Conservation (phyloP, 2,888 invertebrate genomes). For the Tachystola acroxantha region DNA sequence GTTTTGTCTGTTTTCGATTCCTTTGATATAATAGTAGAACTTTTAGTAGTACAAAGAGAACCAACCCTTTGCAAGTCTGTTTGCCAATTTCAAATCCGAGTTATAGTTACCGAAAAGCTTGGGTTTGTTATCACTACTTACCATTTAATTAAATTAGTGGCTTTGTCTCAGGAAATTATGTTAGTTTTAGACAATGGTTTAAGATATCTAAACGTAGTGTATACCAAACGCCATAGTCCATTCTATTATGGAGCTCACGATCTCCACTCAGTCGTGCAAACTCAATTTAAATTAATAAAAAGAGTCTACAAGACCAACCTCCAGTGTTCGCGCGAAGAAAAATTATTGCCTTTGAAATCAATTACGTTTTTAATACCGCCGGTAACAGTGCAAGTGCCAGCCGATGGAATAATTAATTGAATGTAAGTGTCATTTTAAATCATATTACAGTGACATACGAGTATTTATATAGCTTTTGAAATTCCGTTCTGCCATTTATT, state of each 20-base stretch:
- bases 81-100: too few relatives aligned
- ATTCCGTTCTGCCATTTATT: conserved; percentile 2
- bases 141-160: too few relatives aligned
- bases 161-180: too few relatives aligned
- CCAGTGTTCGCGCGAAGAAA: conserved; percentile 30
- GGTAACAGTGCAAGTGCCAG: conserved; percentile 20
- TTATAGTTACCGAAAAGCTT: too few relatives aligned
- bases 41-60: too few relatives aligned
- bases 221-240: too few relatives aligned
- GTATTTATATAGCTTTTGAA: neutral
- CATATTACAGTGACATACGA: conserved; percentile 18
- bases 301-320: conserved; percentile 9
- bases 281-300: conserved; percentile 22
- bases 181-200: too few relatives aligned
- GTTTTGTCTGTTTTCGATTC: too few relatives aligned
- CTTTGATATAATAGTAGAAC: too few relatives aligned
- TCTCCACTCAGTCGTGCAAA: conserved; percentile 18
- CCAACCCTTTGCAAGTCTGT: too few relatives aligned
- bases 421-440: conserved; percentile 42
- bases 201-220: too few relatives aligned
- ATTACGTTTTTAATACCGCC: conserved; percentile 48
- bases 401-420: conserved; percentile 42
- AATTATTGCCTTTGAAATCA: conserved; percentile 54
- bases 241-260: conserved; percentile 7
- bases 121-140: too few relatives aligned